Evolutionary conservation across 1,140 invertebrate species (phyloP).

Genomic region (Drosophila arizonae): DNA sequence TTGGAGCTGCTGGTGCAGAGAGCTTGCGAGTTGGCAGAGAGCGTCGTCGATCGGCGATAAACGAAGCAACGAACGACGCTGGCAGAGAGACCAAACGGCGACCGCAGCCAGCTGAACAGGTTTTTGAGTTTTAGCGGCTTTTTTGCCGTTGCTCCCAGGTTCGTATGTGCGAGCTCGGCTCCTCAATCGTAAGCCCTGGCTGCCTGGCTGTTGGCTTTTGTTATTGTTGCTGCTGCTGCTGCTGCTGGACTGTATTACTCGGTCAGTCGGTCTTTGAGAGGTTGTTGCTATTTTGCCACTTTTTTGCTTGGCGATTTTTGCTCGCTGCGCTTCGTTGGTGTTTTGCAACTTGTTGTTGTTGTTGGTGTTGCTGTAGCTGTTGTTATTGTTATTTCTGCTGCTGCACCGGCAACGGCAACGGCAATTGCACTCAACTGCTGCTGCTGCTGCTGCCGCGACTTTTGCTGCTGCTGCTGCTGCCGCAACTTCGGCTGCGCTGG

Average conservation of each 20-base stretch:
- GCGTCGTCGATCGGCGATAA: constrained; percentile 45
- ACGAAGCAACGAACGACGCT: constrained; percentile 78
- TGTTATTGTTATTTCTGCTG: constrained; percentile 46
- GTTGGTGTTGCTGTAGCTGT: constrained; percentile 25
- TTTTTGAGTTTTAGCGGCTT: constrained; percentile 75
- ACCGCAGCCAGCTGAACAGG: constrained; percentile 58
- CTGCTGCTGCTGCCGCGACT: not conserved
- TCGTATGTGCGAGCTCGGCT: constrained; percentile 47
- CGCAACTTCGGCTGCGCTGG: constrained; percentile 39
- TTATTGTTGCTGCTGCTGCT: constrained; percentile 39
- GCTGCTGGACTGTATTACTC: constrained; percentile 82
- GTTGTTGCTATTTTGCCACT: constrained; percentile 80
- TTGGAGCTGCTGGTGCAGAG: not conserved
- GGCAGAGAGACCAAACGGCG: constrained; percentile 57
- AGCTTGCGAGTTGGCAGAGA: constrained; percentile 27
- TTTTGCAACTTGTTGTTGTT: constrained; percentile 63
- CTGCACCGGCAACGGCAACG: constrained; percentile 44
- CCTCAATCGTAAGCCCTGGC: constrained; percentile 35
- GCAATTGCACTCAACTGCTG: constrained; percentile 70
- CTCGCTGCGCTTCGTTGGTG: constrained; percentile 55
- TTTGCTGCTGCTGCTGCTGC: constrained; percentile 9
- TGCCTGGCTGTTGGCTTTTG: constrained; percentile 33
- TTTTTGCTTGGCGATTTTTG: constrained; percentile 54
- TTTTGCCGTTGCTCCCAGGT: constrained; percentile 64
- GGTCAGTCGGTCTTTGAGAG: constrained; percentile 83